Evolutionary conservation across 2,888 invertebrate species (phyloP), one percentile per base, ranked within the genome.

Genomic region (Sepioteuthis lessoniana): DNA sequence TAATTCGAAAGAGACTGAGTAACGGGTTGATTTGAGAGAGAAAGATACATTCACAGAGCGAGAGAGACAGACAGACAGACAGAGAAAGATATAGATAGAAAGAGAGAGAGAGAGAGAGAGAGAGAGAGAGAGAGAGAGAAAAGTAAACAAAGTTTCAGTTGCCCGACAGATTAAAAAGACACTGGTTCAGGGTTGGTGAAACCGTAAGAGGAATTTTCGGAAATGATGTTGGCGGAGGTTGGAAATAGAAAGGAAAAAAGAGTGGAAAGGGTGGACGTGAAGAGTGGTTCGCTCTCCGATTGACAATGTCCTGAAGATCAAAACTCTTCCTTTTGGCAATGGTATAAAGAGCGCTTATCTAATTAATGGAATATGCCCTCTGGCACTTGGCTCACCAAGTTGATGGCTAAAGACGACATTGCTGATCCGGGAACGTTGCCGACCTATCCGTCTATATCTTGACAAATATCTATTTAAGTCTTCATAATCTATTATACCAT

Each of bases 251-350:
- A 35, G 4, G n/a, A 76, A 13, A 3, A 76, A n/a, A 76, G n/a
- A 76, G n/a, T 0, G 16, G 16, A 10, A 76, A 76, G 76, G 31
- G 76, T n/a, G n/a, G 31, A 76, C n/a, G 31, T 76, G 13, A 76
- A 76, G n/a, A 31, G 16, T n/a, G 8, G 1, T 16, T 76, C 0
- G n/a, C n/a, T 76, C 35, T 16, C n/a, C 76, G 76, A 76, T 76
- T 76, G 76, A 35, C 76, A 76, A 76, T 76, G 76, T 76, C 76
- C 76, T 76, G 76, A n/a, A 76, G 76, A 76, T 76, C n/a, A 76
- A 76, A 76, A 76, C n/a, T n/a, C 76, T 76, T 76, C 76, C n/a
- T 76, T 76, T 76, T 76, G 76, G n/a, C 76, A n/a, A 16, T 16
- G 35, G 76, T n/a, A 76, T 76, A 76, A 76, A 76, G n/a, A 35